Conservation (phyloP, 1,140 invertebrate species). For the Solen grandis region DNA sequence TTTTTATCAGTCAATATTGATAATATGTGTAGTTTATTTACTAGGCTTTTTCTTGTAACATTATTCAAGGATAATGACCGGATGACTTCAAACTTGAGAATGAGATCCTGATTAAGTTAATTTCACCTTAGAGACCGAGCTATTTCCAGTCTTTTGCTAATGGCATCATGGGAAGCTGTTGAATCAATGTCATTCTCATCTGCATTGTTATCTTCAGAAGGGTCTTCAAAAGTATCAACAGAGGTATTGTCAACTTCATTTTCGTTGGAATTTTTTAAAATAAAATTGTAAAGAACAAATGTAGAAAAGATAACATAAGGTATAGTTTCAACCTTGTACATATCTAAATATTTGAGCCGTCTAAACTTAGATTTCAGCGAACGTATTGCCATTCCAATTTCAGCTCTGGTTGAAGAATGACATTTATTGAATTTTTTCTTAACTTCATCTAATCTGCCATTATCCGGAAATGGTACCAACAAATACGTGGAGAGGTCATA, state of each 20-base stretch:
- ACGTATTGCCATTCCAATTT: background rate
- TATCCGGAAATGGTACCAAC: constrained; percentile 5
- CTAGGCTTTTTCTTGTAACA: no score
- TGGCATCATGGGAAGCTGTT: no score
- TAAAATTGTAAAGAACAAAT: constrained; percentile 18
- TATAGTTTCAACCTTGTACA: background rate
- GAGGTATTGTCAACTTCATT: background rate
- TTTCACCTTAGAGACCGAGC: no score
- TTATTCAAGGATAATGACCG: no score
- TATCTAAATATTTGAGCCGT: background rate
- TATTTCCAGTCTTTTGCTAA: no score
- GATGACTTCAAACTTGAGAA: no score
- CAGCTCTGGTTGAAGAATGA: background rate
- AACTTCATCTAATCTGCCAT: background rate
- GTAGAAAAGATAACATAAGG: background rate
- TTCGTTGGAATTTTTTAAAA: background rate
- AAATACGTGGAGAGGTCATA: background rate
- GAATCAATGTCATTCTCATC: no score
- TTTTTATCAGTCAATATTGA: no score
- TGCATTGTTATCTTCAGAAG: no score
- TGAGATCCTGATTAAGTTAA: no score
- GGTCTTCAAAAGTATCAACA: no score
- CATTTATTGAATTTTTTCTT: background rate
- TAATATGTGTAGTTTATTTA: no score
- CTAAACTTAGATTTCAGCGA: background rate